These are phyloP conservation scores for Nibea coibor DNA, from an alignment of 2,113 vertebrate genomes.

Conservation along the genomic window DNA sequence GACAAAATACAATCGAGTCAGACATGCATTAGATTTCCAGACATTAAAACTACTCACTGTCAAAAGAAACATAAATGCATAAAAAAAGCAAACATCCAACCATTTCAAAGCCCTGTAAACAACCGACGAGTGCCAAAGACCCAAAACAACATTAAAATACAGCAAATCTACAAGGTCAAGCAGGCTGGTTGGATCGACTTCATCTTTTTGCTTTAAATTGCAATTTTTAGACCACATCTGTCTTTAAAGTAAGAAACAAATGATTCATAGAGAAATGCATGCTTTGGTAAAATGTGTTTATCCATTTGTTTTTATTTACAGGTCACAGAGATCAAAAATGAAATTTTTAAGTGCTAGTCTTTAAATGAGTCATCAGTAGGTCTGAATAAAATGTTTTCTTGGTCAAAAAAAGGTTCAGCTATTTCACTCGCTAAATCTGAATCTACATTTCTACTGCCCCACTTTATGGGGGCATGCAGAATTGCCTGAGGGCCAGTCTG, in stretches of 20 bases:
- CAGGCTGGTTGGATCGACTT: neutral
- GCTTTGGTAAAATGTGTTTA: neutral
- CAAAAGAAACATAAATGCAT: neutral
- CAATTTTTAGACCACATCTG: neutral
- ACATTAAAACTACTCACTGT: neutral
- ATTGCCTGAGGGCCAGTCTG: neutral
- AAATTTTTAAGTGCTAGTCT: neutral
- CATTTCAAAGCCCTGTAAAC: constrained; percentile 5
- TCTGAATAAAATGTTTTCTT: neutral
- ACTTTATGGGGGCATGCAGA: neutral
- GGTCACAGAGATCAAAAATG: neutral
- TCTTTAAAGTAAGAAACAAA: neutral
- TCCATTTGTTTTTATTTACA: neutral
- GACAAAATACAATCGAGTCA: neutral
- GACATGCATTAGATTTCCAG: neutral
- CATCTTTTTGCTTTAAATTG: neutral
- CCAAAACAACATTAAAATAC: neutral
- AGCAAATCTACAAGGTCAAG: neutral
- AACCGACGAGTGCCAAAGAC: neutral
- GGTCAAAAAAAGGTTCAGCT: constrained; percentile 1
- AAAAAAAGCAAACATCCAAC: too few relatives aligned
- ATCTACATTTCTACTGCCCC: neutral
- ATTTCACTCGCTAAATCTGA: neutral
- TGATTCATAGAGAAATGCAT: neutral
- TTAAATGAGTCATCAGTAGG: neutral